Percentiles rank a stretch among this genome's conserved stretches.
Evolutionary conservation across 2,113 vertebrate genomes (phyloP).

Genomic region (Tetrao urogallus): DNA sequence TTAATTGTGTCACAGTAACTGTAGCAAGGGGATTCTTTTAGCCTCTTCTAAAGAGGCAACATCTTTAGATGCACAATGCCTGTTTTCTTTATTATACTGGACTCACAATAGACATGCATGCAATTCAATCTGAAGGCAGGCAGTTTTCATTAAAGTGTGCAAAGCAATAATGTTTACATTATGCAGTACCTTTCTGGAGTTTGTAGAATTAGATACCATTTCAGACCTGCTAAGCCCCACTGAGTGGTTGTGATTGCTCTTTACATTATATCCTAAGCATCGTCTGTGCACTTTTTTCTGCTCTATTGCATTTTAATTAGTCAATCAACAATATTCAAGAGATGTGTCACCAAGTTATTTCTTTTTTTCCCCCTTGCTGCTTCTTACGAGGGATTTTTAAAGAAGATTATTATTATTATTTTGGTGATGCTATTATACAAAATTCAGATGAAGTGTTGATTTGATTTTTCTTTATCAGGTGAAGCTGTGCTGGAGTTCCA

Average conservation of each 20-base stretch:
- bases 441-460: constrained; percentile 26
- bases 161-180: constrained; percentile 74
- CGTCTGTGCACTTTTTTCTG: constrained; percentile 71
- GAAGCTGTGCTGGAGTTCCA: constrained; percentile 1
- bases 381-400: constrained; percentile 27
- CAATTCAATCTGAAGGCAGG: constrained; percentile 67
- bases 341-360: constrained; percentile 36
- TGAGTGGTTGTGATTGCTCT: constrained; percentile 77
- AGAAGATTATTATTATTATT: not conserved
- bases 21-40: constrained; percentile 79
- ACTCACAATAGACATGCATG: constrained; percentile 60
- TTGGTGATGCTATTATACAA: constrained; percentile 8
- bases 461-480: constrained; percentile 28
- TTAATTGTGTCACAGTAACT: constrained; percentile 80
- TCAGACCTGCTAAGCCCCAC: constrained; percentile 73
- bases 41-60: constrained; percentile 77
- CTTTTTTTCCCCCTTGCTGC: not conserved
- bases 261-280: constrained; percentile 71
- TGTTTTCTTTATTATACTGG: constrained; percentile 65
- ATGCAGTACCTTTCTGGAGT: constrained; percentile 79
- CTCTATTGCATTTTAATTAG: constrained; percentile 80
- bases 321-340: constrained; percentile 75
- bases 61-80: constrained; percentile 48
- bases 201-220: constrained; percentile 77
- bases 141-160: constrained; percentile 80